These are phyloP conservation scores for Oreotrochilus melanogaster DNA, from an alignment of 2,113 vertebrate genomes.

Conservation along the genomic window DNA sequence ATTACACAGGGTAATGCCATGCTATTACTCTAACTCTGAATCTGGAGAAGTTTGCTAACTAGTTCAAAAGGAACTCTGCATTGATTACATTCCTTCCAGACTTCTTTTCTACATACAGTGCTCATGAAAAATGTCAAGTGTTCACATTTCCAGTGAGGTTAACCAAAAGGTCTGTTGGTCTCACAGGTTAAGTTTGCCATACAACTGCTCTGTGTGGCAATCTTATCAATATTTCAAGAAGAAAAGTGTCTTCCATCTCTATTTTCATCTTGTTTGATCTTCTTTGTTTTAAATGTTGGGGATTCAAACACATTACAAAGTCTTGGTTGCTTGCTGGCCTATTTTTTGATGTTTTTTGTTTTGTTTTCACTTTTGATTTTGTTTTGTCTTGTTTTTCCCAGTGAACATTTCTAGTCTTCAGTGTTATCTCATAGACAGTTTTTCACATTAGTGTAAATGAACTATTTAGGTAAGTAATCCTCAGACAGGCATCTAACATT, in stretches of 20 bases:
- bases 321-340: background rate
- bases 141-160: background rate
- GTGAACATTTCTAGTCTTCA: background rate
- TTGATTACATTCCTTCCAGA: background rate
- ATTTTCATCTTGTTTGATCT: background rate
- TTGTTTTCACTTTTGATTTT: too few relatives aligned
- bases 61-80: background rate
- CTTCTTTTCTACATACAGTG: background rate
- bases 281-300: background rate
- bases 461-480: slow-evolving; percentile 41
- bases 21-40: background rate
- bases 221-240: background rate
- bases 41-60: background rate
- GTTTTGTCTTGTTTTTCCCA: background rate
- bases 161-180: background rate
- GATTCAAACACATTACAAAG: background rate
- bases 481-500: slow-evolving; percentile 43
- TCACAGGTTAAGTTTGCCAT: background rate
- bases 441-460: background rate
- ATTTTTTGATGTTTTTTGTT: background rate
- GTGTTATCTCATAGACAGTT: background rate
- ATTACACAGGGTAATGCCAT: background rate
- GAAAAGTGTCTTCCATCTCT: background rate
- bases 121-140: background rate
- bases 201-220: fast-evolving